A percentile compares a stretch with the other conserved stretches of the same genome.
phyloP scores from a whole-genome alignment of 2,888 invertebrate species.

The Dysmachus trigonus region DNA sequence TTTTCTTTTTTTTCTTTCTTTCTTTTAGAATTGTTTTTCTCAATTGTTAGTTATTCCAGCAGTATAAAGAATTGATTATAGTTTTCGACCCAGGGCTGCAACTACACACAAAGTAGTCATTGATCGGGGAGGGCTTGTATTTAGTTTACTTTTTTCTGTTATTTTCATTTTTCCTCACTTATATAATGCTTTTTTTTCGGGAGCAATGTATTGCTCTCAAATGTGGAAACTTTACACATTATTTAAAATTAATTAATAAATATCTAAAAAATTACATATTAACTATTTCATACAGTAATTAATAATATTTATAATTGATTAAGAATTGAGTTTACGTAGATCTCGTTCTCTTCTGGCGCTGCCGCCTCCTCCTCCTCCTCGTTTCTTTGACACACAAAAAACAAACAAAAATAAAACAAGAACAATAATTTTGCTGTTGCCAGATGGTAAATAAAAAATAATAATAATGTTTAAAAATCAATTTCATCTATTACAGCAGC shows the following conservation, averaged over 20 bases:
- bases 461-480: background rate
- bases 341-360: background rate
- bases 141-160: background rate
- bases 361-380: background rate
- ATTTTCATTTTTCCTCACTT: background rate
- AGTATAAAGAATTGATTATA: constrained; percentile 5
- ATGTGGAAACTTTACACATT: constrained; percentile 18
- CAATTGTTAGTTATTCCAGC: constrained; percentile 9
- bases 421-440: background rate
- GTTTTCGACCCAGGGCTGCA: background rate
- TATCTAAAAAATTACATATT: constrained; percentile 48
- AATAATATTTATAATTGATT: constrained; percentile 47
- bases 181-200: background rate
- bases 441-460: background rate
- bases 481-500: constrained; percentile 21
- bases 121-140: background rate
- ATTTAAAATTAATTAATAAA: constrained; percentile 45
- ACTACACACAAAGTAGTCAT: constrained; percentile 28
- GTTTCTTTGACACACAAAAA: background rate
- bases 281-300: constrained; percentile 48
- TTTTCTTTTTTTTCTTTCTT: too few relatives aligned
- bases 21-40: constrained; percentile 14
- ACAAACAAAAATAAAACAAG: background rate
- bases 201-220: background rate
- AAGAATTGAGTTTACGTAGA: constrained; percentile 34